These are phyloP conservation scores for Tetraodon nigroviridis DNA, from an alignment of 2,113 vertebrate species.

Conservation along the genomic window DNA sequence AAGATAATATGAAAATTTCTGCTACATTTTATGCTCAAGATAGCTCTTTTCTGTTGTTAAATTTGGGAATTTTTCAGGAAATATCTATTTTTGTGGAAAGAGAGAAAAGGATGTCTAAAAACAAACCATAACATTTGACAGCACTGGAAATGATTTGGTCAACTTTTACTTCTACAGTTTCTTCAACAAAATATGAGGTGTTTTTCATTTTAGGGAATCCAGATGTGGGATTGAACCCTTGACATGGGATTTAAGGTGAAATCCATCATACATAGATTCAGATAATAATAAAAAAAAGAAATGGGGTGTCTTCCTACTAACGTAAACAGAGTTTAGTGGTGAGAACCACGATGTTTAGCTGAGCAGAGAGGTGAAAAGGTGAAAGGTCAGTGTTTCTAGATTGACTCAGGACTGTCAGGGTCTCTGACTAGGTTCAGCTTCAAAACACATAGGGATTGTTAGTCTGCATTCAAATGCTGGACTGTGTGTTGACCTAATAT, in stretches of 20 bases:
- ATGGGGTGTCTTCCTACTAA: slow-evolving; percentile 21
- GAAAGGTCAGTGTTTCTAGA: slow-evolving; percentile 39
- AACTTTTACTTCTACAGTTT: slow-evolving; percentile 39
- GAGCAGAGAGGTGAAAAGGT: slow-evolving; percentile 42
- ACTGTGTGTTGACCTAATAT: too few species aligned
- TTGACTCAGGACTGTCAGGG: slow-evolving; percentile 18
- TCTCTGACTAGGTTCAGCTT: slow-evolving; percentile 17
- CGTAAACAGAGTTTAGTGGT: slow-evolving; percentile 18
- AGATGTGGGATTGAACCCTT: slow-evolving; percentile 51
- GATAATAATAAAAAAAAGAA: slow-evolving; percentile 37
- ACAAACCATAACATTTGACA: too few species aligned
- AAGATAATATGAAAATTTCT: slow-evolving; percentile 17
- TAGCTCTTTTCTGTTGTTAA: slow-evolving; percentile 19
- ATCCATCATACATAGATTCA: slow-evolving; percentile 36
- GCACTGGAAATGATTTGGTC: slow-evolving; percentile 5
- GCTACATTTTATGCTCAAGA: slow-evolving; percentile 8
- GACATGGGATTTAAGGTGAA: slow-evolving; percentile 33
- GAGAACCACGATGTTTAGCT: slow-evolving; percentile 12
- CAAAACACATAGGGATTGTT: too few species aligned
- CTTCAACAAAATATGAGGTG: slow-evolving; percentile 37
- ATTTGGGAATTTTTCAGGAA: too few species aligned
- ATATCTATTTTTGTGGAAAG: too few species aligned
- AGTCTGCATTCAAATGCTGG: too few species aligned
- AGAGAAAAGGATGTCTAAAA: too few species aligned
- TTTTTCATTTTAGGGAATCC: slow-evolving; percentile 40